Base-by-base conservation (phyloP, 1,140 invertebrate genomes). In the Drosophila kohkoa region DNA sequence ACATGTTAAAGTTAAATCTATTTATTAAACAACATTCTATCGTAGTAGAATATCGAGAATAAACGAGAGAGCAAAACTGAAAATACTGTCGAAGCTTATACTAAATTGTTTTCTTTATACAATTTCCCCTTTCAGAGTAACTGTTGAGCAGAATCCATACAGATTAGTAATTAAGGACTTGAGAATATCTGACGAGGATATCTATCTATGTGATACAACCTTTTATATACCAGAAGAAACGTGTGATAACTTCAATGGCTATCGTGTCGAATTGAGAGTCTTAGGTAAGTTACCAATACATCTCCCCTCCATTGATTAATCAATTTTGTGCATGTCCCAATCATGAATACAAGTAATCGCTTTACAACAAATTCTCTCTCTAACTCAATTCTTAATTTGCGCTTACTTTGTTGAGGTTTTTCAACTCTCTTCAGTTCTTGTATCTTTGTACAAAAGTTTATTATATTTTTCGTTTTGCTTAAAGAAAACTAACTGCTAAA, bases 161-260 rank as follows among this genome's bases (percentile, higher is more conserved):
- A 83, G 89, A 76, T 80, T 92, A 79, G 77, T 87, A 60, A 92
- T 92, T 72, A 92, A 91, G 46, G 83, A 92, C 70, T 80, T 92
- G 59, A 80, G 82, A 88, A 92, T 92, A 79, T 68, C 75, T 73
- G 92, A 92, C 67, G 92, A 92, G 78, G 92, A 92, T 81, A 82
- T 86, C 62, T 92, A 92, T 77, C 78, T 90, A 70, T 92, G 92
- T 92, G 92, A 92, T 88, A 92, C 85, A 70, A 92, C 92, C 83
- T 92, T 92, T 90, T 88, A 86, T 80, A 92, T 91, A 90, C 92
- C 92, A 73, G 75, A 82, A 75, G 92, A 92, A 90, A 82, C 90
- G 48, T 92, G 92, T 87, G 92, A 92, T 90, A 91, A 90, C 73
- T 91, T 90, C 69, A 92, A 92, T 78, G 92, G 87, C 74, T 92